Percentiles rank a stretch among this genome's conserved stretches.
These are phyloP conservation scores for Myotis lucifugus DNA, from an alignment of 2,113 vertebrate species.

Conservation along the genomic window DNA sequence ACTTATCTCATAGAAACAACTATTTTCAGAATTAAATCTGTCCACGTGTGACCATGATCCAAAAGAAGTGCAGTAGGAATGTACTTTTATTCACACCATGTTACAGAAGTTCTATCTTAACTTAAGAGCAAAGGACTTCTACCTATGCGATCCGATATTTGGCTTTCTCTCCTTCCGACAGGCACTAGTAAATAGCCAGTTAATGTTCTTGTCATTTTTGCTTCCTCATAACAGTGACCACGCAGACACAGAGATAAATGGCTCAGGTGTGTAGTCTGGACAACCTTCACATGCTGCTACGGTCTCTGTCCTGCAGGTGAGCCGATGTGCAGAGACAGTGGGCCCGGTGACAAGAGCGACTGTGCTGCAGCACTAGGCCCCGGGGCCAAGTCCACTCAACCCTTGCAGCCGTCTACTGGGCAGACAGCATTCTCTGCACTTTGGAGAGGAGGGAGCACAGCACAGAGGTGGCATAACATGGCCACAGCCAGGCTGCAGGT, in stretches of 20 bases:
- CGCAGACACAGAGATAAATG: neutral
- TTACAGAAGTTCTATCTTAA: neutral
- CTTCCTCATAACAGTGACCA: neutral
- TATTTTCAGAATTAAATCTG: neutral
- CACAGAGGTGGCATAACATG: neutral
- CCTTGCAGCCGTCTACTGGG: neutral
- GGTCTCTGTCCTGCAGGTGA: neutral
- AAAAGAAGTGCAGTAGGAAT: neutral
- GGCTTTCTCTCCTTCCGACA: neutral
- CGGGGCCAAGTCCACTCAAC: neutral
- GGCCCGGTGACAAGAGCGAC: neutral
- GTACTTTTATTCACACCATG: neutral
- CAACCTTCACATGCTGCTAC: neutral
- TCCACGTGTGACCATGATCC: neutral
- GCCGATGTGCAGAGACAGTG: neutral
- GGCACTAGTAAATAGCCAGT: neutral
- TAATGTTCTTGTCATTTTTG: neutral
- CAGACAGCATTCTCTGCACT: neutral
- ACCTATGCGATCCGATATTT: neutral
- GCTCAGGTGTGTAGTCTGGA: neutral
- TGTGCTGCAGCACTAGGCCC: rapidly evolving
- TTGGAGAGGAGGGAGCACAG: neutral
- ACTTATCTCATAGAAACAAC: neutral
- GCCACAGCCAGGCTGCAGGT: neutral
- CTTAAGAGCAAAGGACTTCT: neutral